A percentile compares a stretch with the other conserved stretches of the same genome.
These are phyloP conservation scores for Clistopyga incitator DNA, from an alignment of 2,888 invertebrate species.

Conservation along the genomic window DNA sequence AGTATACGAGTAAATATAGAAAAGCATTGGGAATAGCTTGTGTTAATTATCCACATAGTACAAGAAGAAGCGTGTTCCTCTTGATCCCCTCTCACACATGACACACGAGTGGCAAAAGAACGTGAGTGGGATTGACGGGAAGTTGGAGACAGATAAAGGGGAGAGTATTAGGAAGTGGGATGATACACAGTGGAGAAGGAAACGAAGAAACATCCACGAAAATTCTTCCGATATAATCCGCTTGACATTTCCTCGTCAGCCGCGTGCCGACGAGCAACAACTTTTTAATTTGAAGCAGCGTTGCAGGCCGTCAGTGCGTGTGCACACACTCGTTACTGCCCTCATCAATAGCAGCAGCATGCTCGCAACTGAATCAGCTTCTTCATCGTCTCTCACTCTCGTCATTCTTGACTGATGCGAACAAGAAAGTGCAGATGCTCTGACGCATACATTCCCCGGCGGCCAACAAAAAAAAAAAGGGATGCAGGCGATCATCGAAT, in stretches of 20 bases:
- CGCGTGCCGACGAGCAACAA: conserved; percentile 50
- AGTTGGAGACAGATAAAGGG: conserved; percentile 37
- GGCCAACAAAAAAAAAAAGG: conserved; percentile 15
- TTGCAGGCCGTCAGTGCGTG: neutral
- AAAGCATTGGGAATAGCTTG: conserved; percentile 70
- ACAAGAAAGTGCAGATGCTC: conserved; percentile 23
- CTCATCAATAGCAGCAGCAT: conserved; percentile 2
- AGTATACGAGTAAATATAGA: conserved; percentile 73
- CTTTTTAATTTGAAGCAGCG: conserved; percentile 62
- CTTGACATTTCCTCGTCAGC: conserved; percentile 35
- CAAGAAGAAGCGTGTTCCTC: conserved; percentile 51
- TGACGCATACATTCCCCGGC: conserved; percentile 1
- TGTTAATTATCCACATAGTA: conserved; percentile 78
- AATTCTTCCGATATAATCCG: conserved; percentile 55
- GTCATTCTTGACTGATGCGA: conserved; percentile 4
- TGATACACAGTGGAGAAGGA: conserved; percentile 49
- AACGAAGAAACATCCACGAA: conserved; percentile 27
- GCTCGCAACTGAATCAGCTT: conserved; percentile 21
- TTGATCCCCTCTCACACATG: conserved; percentile 47
- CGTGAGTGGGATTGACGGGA: conserved; percentile 55
- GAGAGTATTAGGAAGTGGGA: conserved; percentile 58
- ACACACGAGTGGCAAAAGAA: conserved; percentile 41
- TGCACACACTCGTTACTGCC: conserved; percentile 7
- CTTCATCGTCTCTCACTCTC: neutral
- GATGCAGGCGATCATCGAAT: neutral